Percentiles rank a stretch among this genome's conserved stretches.
These are phyloP conservation scores for Scaptomyza hsui DNA, from an alignment of 1,140 invertebrate species.

Conservation along the genomic window DNA sequence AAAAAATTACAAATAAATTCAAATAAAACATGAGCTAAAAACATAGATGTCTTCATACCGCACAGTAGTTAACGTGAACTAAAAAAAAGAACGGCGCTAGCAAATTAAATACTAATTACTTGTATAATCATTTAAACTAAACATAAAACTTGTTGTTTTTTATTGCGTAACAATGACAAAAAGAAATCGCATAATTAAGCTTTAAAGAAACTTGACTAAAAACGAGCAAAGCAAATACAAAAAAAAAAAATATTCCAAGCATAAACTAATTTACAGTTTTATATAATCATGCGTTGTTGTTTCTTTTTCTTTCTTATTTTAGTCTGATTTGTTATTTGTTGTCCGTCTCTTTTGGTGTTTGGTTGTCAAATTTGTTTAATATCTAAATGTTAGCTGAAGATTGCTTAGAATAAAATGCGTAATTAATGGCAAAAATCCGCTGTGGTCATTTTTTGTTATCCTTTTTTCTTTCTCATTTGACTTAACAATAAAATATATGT, in stretches of 20 bases:
- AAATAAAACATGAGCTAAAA: slow-evolving; percentile 80
- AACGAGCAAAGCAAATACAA: slow-evolving; percentile 25
- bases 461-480: slow-evolving; percentile 6
- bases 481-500: slow-evolving; percentile 47
- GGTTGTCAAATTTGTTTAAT: slow-evolving; percentile 34
- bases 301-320: slow-evolving; percentile 1
- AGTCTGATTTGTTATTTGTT: slow-evolving; percentile 19
- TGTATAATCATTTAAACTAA: slow-evolving; percentile 45
- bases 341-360: slow-evolving; percentile 53
- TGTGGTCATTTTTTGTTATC: slow-evolving; percentile 50
- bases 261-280: slow-evolving; percentile 17
- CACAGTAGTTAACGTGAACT: slow-evolving; percentile 55
- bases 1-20: slow-evolving; percentile 78
- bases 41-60: slow-evolving; percentile 67
- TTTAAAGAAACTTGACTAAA: slow-evolving; percentile 39
- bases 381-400: slow-evolving; percentile 52
- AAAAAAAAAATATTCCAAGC: slow-evolving; percentile 18
- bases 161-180: slow-evolving; percentile 49
- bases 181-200: slow-evolving; percentile 34
- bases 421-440: slow-evolving; percentile 75
- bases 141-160: slow-evolving; percentile 20
- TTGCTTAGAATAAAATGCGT: slow-evolving; percentile 73
- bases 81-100: slow-evolving; percentile 28
- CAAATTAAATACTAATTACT: slow-evolving; percentile 32
- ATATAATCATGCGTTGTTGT: slow-evolving; percentile 10